phyloP scores from a whole-genome alignment of 2,797 vertebrate genomes.

The Emydoidea blandingii region DNA sequence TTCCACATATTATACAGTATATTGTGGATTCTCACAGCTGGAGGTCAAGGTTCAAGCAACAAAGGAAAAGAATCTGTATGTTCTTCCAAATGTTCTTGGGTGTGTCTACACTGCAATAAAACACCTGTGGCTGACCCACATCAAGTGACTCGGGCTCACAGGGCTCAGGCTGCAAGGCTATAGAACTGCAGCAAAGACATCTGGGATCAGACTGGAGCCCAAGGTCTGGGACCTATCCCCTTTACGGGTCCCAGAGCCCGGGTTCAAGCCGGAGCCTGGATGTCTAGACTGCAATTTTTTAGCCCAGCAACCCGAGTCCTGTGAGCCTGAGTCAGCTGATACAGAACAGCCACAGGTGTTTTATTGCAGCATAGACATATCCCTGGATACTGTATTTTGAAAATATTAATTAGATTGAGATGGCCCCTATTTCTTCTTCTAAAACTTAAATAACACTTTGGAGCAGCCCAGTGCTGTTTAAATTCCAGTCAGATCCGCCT shows the following conservation, averaged over 20 bases:
- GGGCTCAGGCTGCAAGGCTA: not conserved
- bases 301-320: not conserved
- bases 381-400: not conserved
- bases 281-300: not conserved
- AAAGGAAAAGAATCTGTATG: not conserved
- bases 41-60: not conserved
- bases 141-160: not conserved
- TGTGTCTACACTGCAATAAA: not conserved
- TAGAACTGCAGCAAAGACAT: not conserved
- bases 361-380: not conserved
- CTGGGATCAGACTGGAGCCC: not conserved
- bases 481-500: conserved; percentile 44
- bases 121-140: not conserved
- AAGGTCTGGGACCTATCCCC: not conserved
- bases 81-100: conserved; percentile 10
- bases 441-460: not conserved
- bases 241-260: not conserved
- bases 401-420: conserved; percentile 3
- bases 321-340: not conserved
- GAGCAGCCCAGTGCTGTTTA: conserved; percentile 2
- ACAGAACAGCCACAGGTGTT: not conserved
- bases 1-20: rapidly evolving
- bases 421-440: conserved; percentile 20
- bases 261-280: not conserved
- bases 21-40: rapidly evolving